phyloP scores from a whole-genome alignment of 2,113 vertebrate species.

The Monopterus albus region DNA sequence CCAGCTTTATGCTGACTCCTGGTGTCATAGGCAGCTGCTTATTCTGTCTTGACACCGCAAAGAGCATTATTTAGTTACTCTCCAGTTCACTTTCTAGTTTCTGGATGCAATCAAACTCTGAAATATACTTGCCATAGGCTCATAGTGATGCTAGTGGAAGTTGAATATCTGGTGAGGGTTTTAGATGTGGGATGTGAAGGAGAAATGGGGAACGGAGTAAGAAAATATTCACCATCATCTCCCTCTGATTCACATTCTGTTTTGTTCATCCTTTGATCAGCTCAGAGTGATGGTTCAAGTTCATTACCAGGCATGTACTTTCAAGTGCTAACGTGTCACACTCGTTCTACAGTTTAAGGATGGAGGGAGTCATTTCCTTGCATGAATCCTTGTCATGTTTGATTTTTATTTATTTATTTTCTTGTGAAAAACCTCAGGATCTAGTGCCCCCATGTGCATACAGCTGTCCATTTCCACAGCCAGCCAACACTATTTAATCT shows the following conservation, averaged over 20 bases:
- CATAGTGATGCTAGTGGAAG: neutral
- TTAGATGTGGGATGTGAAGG: neutral
- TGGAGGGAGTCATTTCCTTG: neutral
- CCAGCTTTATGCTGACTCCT: conserved; percentile 56
- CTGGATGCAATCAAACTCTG: neutral
- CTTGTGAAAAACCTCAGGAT: neutral
- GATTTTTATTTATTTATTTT: neutral
- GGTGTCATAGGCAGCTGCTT: conserved; percentile 61
- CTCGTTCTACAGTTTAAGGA: conserved; percentile 9
- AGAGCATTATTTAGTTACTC: conserved; percentile 39
- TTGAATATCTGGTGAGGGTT: too few relatives aligned
- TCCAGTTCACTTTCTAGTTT: conserved; percentile 6
- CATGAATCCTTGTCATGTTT: conserved; percentile 8
- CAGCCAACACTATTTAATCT: conserved; percentile 30
- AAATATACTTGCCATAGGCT: neutral
- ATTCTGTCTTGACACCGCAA: conserved; percentile 29
- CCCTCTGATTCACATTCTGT: conserved; percentile 9
- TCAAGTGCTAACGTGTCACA: conserved; percentile 24
- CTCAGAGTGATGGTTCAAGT: conserved; percentile 45
- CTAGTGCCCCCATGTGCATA: neutral
- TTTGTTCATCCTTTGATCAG: conserved; percentile 51
- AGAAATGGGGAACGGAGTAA: neutral
- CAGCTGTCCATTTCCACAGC: conserved; percentile 21
- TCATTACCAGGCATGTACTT: conserved; percentile 37
- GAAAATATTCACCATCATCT: conserved; percentile 1